phyloP scores from a whole-genome alignment of 2,888 invertebrate species.

The Dinocampus coccinellae region DNA sequence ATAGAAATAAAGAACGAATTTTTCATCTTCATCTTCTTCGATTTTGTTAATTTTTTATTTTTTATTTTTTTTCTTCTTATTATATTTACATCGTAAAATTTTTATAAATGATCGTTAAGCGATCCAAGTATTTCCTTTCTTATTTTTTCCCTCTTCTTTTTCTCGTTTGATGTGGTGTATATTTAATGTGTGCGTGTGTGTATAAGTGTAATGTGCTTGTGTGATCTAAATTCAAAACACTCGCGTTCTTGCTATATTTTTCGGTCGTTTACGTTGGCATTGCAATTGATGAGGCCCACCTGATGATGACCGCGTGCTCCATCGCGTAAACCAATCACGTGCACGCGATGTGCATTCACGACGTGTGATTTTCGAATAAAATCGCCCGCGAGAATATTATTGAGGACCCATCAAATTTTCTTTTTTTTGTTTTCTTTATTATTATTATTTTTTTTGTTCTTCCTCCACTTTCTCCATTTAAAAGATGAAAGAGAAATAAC shows the following conservation, averaged over 20 bases:
- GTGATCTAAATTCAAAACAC: constrained; percentile 6
- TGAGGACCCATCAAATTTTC: background rate
- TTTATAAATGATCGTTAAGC: background rate
- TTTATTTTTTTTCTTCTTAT: background rate
- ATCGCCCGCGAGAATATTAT: background rate
- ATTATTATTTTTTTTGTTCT: background rate
- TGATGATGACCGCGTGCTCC: constrained; percentile 54
- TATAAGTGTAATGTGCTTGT: no score
- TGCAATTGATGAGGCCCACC: constrained; percentile 52
- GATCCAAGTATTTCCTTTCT: background rate
- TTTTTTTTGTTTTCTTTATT: background rate
- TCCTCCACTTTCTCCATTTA: background rate
- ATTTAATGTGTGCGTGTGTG: background rate
- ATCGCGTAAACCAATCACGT: constrained; percentile 59
- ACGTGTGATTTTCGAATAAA: constrained; percentile 24
- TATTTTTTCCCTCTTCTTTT: background rate
- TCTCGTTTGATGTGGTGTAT: background rate
- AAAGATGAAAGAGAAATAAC: background rate
- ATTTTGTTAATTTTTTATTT: background rate
- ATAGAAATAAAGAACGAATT: background rate
- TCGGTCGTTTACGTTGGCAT: background rate
- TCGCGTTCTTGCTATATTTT: background rate
- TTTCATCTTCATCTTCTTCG: background rate
- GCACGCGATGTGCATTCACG: constrained; percentile 55
- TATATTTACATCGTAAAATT: background rate